Evolutionary conservation across 2,113 vertebrate species (phyloP).

Genomic region (Ceyx margarethae): DNA sequence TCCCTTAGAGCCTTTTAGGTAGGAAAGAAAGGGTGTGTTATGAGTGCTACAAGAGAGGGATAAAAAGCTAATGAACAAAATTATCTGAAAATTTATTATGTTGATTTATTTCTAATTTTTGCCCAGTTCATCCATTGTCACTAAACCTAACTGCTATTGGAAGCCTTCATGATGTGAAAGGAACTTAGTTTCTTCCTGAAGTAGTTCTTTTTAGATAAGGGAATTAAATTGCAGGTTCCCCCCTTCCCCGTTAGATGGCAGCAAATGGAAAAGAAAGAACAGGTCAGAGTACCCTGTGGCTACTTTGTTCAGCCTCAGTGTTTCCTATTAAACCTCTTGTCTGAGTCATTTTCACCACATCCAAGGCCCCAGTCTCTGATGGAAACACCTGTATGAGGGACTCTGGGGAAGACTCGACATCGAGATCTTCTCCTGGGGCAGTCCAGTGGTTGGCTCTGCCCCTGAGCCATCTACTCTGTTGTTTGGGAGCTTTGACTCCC

Average conservation of each 20-base stretch:
- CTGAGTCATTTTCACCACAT: not conserved
- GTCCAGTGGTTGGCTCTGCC: not conserved
- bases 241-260: conserved; percentile 72
- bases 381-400: not conserved
- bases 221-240: no score
- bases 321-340: not conserved
- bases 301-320: not conserved
- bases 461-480: not conserved
- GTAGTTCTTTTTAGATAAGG: no score
- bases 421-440: accelerated
- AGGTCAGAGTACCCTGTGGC: accelerated
- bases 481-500: not conserved
- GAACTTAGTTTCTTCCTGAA: no score
- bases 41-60: no score
- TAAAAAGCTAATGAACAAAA: no score
- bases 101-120: no score
- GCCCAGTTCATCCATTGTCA: no score
- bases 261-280: conserved; percentile 49
- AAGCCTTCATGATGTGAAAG: no score
- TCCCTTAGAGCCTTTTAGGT: no score
- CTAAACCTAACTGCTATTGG: no score
- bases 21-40: no score
- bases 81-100: no score
- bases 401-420: not conserved
- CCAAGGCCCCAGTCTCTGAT: not conserved